phyloP scores from a whole-genome alignment of 2,113 vertebrate species.

The Aramus guarauna region DNA sequence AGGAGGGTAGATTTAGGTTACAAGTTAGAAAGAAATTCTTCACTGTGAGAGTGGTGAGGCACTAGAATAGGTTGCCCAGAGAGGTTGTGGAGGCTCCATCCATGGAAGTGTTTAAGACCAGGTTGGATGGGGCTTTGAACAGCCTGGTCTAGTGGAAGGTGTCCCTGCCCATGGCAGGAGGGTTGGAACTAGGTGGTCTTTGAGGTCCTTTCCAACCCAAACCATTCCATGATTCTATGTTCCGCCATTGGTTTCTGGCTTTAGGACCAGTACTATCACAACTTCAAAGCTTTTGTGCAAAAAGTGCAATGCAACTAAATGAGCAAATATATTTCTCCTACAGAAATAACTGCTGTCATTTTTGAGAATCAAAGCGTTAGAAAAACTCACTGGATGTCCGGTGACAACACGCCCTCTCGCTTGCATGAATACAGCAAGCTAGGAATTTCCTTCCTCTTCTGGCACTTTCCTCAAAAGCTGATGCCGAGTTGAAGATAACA shows the following conservation, averaged over 20 bases:
- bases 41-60: too few species aligned
- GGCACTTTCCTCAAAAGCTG: neutral
- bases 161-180: too few species aligned
- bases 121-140: too few species aligned
- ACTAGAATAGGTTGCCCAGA: too few species aligned
- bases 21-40: too few species aligned
- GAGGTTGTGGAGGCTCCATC: too few species aligned
- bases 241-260: neutral
- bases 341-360: neutral
- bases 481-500: neutral
- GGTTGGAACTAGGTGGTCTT: too few species aligned
- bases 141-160: too few species aligned
- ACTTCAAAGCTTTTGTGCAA: neutral
- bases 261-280: neutral
- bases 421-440: neutral
- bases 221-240: too few species aligned
- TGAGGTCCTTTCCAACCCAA: too few species aligned
- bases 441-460: neutral
- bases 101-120: too few species aligned
- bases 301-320: neutral
- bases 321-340: neutral
- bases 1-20: too few species aligned
- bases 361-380: neutral
- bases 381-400: neutral
- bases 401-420: neutral